Evolutionary conservation across 2,888 invertebrate species (phyloP), one percentile per base, ranked within the genome.

Genomic region (Caenorhabditis uteleia): DNA sequence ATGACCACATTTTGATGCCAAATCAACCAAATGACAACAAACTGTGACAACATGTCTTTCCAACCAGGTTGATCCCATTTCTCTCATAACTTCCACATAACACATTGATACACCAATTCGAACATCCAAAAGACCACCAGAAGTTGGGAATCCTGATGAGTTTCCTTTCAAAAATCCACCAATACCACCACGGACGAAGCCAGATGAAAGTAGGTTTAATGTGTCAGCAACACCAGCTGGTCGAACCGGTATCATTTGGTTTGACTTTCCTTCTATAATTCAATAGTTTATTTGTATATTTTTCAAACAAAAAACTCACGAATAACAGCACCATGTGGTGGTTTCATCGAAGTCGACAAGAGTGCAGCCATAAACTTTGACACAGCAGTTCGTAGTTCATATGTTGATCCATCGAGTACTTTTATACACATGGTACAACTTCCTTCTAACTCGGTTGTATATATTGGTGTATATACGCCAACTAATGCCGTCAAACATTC

Each of bases 21-120:
- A 31, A 33, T 70, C 67, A 46, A 97, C 85, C 4, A 97, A 89
- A 84, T 97, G 95, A 10, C 89, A 89, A n/a, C 95, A 86, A 77
- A 95, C 89, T 0, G 89, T 88, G 14, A 89, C 89, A 81, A 95
- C 88, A 83, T 97, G 93, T 20, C 92, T 89, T 85, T 98, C 97
- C 62, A 98, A 85, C 97, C 97, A 98, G 1, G 44, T 44, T 8
- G 92, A 90, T 27, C 97, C 97, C 88, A 97, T 89, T 78, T 91
- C 90, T 85, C 92, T 91, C 0, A 93, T 91, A 84, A 97, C 93
- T 49, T 92, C 90, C 25, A 98, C 95, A 84, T 98, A 98, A 0
- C 94, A 91, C 92, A 97, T 93, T 4, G 97, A 95, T 0, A 98
- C 92, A 60, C 97, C 97, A 57, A 98, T 94, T 72, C 97, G 88